Evolutionary conservation across 2,888 invertebrate species (phyloP), one percentile per base, ranked within the genome.

Genomic region (Apocheima hispidaria): DNA sequence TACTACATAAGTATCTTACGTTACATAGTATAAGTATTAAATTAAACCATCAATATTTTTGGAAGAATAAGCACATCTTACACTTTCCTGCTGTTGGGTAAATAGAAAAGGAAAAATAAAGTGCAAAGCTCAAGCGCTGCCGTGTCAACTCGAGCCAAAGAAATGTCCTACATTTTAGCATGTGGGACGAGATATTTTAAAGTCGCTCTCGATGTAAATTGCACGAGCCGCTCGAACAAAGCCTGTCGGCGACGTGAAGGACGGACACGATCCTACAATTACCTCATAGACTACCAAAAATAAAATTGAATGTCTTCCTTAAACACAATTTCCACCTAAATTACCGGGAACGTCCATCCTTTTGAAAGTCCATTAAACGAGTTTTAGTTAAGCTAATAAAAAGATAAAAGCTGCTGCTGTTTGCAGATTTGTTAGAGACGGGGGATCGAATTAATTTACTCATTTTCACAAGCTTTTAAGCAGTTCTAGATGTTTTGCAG

Each of bases 141-240:
- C 10, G 35, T 36, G 43, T 40, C 26, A 36, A 41, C 21, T 12
- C 12, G 43, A 48, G 48, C 28, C 40, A 54, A 41, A 53, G 41
- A 52, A 55, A 53, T 14, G 41, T 54, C 53, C 44, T 44, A 48
- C 33, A 55, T 64, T 55, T 49, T 43, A 40, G 46, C 30, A 53
- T 55, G 56, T 56, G 64, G 53, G 68, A 55, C 43, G 41, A 56
- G 61, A 61, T 41, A 53, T 81, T 81, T 81, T 81, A 73, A 74
- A 75, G 72, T 68, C 73, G 69, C 74, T 82, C 77, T 79, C 73
- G 68, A 84, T 84, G 82, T 81, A 83, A 83, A 84, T 84, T 80
- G 82, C 78, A 84, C 78, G 65, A 75, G 75, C 76, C 80, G 79
- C 78, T 61, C 53, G 65, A 75, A 79, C 78, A 75, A 74, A 69